Conservation (phyloP, 2,797 vertebrate species). For the Petrocephalus sullivani region DNA sequence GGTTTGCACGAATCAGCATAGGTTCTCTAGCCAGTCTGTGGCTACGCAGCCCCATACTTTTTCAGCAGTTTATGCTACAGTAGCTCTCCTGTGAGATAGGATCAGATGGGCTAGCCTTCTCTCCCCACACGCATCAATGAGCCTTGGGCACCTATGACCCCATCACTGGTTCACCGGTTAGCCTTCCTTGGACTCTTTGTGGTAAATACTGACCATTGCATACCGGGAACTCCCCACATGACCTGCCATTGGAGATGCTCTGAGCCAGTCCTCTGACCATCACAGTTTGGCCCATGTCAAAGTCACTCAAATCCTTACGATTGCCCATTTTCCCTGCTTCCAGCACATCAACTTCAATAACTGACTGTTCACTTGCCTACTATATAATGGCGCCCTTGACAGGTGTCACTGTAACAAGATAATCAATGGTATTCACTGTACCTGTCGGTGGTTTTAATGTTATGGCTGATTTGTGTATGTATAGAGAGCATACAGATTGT, state of each 20-base stretch:
- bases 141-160: not conserved
- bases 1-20: not conserved
- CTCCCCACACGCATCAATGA: not conserved
- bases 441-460: constrained; percentile 4
- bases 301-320: not conserved
- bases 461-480: not conserved
- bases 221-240: not conserved
- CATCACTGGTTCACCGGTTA: not conserved
- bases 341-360: not conserved
- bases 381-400: not conserved
- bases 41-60: not conserved
- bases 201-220: not conserved
- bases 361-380: not conserved
- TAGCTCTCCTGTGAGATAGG: not conserved
- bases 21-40: not conserved
- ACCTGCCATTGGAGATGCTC: not conserved
- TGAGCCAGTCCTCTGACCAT: not conserved
- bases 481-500: not conserved
- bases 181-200: not conserved
- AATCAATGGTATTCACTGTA: not conserved
- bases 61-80: not conserved
- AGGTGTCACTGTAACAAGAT: not conserved
- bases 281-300: not conserved
- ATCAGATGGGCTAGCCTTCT: not conserved
- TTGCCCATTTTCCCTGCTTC: not conserved